phyloP scores from a whole-genome alignment of 2,888 invertebrate genomes.

The Mesochorus sp. region DNA sequence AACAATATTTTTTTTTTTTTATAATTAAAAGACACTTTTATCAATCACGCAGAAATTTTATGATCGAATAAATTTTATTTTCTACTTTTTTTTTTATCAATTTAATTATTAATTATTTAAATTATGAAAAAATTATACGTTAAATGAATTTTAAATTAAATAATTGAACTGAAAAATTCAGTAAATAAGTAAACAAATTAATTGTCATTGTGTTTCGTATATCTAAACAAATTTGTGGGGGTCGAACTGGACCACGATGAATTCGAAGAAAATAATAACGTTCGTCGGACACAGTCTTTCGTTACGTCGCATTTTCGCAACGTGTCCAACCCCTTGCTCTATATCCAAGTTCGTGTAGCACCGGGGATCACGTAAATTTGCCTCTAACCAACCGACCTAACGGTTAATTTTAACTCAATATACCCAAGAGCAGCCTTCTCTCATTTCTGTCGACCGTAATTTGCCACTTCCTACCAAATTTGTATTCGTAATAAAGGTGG shows the following conservation, averaged over 20 bases:
- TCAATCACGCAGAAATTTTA: too few relatives aligned
- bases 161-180: too few relatives aligned
- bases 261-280: background rate
- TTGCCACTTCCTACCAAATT: background rate
- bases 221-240: background rate
- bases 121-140: too few relatives aligned
- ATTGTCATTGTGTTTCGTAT: too few relatives aligned
- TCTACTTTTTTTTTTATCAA: too few relatives aligned
- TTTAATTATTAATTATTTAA: too few relatives aligned
- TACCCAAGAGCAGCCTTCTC: constrained; percentile 2
- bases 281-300: constrained; percentile 9
- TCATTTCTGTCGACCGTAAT: background rate
- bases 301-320: background rate
- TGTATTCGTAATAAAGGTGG: constrained; percentile 1
- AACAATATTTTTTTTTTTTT: too few relatives aligned
- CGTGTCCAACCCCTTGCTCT: background rate
- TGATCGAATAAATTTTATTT: too few relatives aligned
- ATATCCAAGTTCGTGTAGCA: background rate
- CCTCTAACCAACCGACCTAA: background rate
- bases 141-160: too few relatives aligned
- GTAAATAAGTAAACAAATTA: too few relatives aligned
- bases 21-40: too few relatives aligned
- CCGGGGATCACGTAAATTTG: constrained; percentile 4
- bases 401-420: constrained; percentile 22
- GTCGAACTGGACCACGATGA: too few relatives aligned